phyloP scores from a whole-genome alignment of 1,140 invertebrate genomes.

The Telenomus remus region DNA sequence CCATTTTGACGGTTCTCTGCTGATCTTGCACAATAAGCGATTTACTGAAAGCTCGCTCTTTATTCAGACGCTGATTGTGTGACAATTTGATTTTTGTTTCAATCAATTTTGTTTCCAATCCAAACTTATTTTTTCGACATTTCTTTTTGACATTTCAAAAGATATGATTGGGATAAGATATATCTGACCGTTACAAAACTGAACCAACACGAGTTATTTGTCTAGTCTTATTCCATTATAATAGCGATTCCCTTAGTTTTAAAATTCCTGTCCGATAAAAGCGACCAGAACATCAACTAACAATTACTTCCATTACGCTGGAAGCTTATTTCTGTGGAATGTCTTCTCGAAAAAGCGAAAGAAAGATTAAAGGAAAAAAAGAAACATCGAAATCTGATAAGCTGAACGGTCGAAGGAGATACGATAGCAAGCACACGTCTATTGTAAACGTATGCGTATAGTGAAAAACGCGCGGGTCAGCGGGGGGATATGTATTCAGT shows the following conservation, averaged over 20 bases:
- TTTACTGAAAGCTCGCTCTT: constrained; percentile 31
- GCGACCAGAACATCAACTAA: neutral
- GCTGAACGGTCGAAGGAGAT: neutral
- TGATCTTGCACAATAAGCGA: constrained; percentile 18
- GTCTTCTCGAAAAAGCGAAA: constrained; percentile 13
- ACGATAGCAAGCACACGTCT: constrained; percentile 23
- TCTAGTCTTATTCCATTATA: too few species aligned
- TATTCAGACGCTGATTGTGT: too few species aligned
- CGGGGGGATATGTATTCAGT: constrained; percentile 18
- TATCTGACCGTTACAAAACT: too few species aligned
- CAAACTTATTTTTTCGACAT: too few species aligned
- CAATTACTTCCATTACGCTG: constrained; percentile 30
- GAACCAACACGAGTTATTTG: too few species aligned
- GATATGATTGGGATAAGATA: too few species aligned
- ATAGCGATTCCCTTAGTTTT: too few species aligned
- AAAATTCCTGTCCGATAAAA: too few species aligned
- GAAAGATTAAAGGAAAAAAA: neutral
- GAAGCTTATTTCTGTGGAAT: constrained; percentile 15
- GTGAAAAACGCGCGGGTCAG: neutral
- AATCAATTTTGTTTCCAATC: constrained; percentile 9
- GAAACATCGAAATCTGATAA: constrained; percentile 35
- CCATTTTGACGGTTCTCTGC: constrained; percentile 26
- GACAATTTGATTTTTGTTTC: constrained; percentile 21
- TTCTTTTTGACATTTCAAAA: too few species aligned
- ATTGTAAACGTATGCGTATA: constrained; percentile 27